phyloP scores from a whole-genome alignment of 2,797 vertebrate species.

The Cirrhinus mrigala region DNA sequence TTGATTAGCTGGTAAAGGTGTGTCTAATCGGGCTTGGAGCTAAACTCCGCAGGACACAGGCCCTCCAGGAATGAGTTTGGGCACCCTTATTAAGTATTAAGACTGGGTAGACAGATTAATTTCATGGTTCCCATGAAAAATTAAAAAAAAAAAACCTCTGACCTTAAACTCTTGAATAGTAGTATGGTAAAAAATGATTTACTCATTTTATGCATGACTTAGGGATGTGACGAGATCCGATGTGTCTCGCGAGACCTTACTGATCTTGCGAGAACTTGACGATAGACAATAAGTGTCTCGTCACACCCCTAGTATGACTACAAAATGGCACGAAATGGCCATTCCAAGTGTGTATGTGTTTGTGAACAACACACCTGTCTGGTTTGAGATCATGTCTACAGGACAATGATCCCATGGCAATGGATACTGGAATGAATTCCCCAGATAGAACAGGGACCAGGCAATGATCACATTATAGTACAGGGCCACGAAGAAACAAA shows the following conservation, averaged over 20 bases:
- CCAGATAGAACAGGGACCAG: constrained; percentile 88
- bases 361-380: constrained; percentile 71
- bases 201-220: neutral
- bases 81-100: too few species aligned
- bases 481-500: constrained; percentile 85
- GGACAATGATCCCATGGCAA: constrained; percentile 82
- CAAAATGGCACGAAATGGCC: neutral
- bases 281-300: too few species aligned
- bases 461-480: constrained; percentile 90
- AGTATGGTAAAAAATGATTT: neutral
- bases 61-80: too few species aligned
- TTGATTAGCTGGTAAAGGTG: too few species aligned
- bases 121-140: too few species aligned
- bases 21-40: too few species aligned
- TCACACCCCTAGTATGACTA: neutral
- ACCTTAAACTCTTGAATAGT: neutral
- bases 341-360: neutral
- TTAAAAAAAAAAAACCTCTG: neutral
- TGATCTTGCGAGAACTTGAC: too few species aligned
- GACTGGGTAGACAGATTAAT: too few species aligned
- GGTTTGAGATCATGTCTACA: constrained; percentile 70
- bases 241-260: too few species aligned
- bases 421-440: constrained; percentile 84
- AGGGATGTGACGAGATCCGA: too few species aligned
- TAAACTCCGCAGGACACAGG: too few species aligned